Evolutionary conservation across 2,888 invertebrate species (phyloP).

Genomic region (Tillus elongatus): DNA sequence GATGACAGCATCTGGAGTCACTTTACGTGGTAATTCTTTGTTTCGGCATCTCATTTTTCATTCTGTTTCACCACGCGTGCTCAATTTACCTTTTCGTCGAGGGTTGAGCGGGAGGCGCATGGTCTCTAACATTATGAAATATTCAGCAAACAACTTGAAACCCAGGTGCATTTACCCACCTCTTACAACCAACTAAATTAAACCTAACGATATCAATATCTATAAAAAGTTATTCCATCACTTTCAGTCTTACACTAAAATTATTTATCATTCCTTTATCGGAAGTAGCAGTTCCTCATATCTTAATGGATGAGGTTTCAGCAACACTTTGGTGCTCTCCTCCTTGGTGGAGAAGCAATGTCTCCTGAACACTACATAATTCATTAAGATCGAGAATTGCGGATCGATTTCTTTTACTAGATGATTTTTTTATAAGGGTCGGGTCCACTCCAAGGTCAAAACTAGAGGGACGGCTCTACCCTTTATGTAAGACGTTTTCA

Average conservation of each 20-base stretch:
- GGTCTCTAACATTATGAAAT: conserved; percentile 23
- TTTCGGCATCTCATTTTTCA: conserved; percentile 20
- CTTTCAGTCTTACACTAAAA: conserved; percentile 31
- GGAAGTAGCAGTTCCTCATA: too few species aligned
- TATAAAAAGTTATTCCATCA: conserved; percentile 37
- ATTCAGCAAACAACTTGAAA: conserved; percentile 28
- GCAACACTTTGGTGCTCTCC: too few species aligned
- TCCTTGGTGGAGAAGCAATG: too few species aligned
- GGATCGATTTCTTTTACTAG: too few species aligned
- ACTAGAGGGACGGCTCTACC: too few species aligned
- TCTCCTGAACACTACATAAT: too few species aligned
- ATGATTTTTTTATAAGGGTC: too few species aligned
- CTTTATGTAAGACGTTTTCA: too few species aligned
- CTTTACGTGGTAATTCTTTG: conserved; percentile 15
- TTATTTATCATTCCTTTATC: conserved; percentile 31
- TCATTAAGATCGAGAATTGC: too few species aligned
- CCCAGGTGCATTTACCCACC: conserved; percentile 37
- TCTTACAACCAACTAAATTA: conserved; percentile 35
- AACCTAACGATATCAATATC: conserved; percentile 39
- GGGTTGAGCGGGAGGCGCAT: conserved; percentile 16
- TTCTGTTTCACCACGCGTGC: conserved; percentile 23
- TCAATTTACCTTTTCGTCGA: conserved; percentile 27
- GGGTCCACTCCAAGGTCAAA: too few species aligned
- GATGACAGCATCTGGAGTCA: too few species aligned
- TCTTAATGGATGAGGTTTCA: too few species aligned